Evolutionary conservation across 2,888 invertebrate species (phyloP).

Genomic region (Eilema griseolum): DNA sequence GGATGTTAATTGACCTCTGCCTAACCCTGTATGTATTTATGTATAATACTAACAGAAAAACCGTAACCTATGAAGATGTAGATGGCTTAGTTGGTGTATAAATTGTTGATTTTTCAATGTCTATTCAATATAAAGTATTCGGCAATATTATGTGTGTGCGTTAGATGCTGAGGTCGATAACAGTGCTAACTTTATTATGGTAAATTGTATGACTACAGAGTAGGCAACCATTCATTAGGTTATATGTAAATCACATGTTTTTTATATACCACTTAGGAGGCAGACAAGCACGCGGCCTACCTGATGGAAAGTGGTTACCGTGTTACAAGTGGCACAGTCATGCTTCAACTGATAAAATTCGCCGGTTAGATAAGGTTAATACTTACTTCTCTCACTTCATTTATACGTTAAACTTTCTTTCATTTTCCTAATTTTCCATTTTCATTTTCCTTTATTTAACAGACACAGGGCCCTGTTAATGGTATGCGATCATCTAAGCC

Average conservation of each 20-base stretch:
- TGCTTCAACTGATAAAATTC: background rate
- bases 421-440: too few species aligned
- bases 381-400: too few species aligned
- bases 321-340: too few species aligned
- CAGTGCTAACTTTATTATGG: background rate
- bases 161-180: background rate
- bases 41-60: background rate
- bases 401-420: too few species aligned
- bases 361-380: background rate
- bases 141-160: background rate
- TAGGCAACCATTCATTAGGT: background rate
- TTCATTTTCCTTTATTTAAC: too few species aligned
- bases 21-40: too few species aligned
- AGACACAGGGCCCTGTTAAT: too few species aligned
- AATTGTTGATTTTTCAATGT: background rate
- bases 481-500: too few species aligned
- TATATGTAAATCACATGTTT: background rate
- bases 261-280: too few species aligned
- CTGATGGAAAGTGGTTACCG: too few species aligned
- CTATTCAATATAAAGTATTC: background rate
- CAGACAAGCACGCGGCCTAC: too few species aligned
- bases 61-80: background rate
- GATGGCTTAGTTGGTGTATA: background rate
- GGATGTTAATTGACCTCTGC: too few species aligned
- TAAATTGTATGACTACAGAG: background rate